Evolutionary conservation across 2,797 vertebrate genomes (phyloP), one percentile per base, ranked within the genome.

Genomic region (Peromyscus attwateri): DNA sequence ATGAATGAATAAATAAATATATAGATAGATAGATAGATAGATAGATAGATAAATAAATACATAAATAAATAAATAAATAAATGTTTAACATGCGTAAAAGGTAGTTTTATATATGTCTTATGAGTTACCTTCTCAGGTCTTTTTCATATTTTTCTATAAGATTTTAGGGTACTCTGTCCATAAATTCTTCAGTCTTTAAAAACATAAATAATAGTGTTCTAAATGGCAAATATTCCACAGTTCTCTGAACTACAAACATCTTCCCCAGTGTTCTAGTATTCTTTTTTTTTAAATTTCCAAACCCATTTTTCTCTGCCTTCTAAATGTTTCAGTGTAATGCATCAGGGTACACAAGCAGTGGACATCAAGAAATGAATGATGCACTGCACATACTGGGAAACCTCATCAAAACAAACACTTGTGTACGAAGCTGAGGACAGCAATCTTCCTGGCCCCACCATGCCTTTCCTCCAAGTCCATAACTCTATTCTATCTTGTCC

Each of bases 131-230:
- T 34, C 16, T 95, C 7, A 10, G 31, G 0, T 52, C 3, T 85
- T 92, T 94, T 66, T 91, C 34, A 75, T 13, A 34, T 31, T 80
- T 89, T 95, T 89, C 23, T 68, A 29, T 94, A 46, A 66, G 6
- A 19, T 87, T 76, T 95, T 46, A 40, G 8, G 19, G n/a, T 83
- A 31, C 4, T 91, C 66, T 40, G 60, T 71, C 34, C 49, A 92
- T 70, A 62, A 68, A 6, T 1, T 19, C 37, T 83, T 60, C 29
- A 49, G 12, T 66, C 3, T 43, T 94, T 76, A 89, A 25, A 70
- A 70, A 43, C 43, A 62, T 23, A 52, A 31, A 46, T 46, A 76
- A 77, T 29, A 77, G 19, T 3, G 12, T 79, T 91, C 46, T 37
- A 68, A 66, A 34, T 27, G 80, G 34, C 8, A 83, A 64, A 70